Conservation (phyloP, 2,113 vertebrate species). For the Clarias macrocephalus region DNA sequence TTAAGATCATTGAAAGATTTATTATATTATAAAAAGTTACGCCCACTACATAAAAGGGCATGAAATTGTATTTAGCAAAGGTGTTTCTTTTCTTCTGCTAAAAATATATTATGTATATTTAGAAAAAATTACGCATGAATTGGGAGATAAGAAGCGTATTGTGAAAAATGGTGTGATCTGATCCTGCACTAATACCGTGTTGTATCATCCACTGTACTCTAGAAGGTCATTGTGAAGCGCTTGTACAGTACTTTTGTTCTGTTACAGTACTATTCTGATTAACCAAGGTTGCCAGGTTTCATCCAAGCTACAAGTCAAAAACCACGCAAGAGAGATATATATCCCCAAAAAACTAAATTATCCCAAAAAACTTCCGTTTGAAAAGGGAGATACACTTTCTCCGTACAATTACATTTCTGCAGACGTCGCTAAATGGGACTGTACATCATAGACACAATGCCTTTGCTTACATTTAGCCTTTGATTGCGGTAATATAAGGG, state of each 20-base stretch:
- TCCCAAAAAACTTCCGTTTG: not conserved
- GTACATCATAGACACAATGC: not conserved
- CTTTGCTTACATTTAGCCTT: not conserved
- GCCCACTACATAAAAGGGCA: no score
- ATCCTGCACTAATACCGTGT: no score
- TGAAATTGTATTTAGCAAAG: no score
- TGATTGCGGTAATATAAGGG: not conserved
- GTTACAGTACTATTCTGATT: not conserved
- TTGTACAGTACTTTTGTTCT: not conserved
- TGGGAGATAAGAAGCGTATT: no score
- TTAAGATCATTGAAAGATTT: no score
- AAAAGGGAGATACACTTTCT: not conserved
- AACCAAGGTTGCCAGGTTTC: not conserved
- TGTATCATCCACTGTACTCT: not conserved
- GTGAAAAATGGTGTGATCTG: no score
- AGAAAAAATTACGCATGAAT: no score
- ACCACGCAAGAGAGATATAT: not conserved
- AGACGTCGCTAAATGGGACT: not conserved
- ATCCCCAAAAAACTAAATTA: not conserved
- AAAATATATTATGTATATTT: no score
- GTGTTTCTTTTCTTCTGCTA: no score
- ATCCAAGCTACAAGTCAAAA: not conserved
- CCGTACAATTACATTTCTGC: no score
- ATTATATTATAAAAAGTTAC: no score
- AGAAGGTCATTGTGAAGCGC: not conserved